Base-by-base conservation (phyloP, 35 echinoderm and acorn worm species). In the Heliocidaris erythrogramma region DNA sequence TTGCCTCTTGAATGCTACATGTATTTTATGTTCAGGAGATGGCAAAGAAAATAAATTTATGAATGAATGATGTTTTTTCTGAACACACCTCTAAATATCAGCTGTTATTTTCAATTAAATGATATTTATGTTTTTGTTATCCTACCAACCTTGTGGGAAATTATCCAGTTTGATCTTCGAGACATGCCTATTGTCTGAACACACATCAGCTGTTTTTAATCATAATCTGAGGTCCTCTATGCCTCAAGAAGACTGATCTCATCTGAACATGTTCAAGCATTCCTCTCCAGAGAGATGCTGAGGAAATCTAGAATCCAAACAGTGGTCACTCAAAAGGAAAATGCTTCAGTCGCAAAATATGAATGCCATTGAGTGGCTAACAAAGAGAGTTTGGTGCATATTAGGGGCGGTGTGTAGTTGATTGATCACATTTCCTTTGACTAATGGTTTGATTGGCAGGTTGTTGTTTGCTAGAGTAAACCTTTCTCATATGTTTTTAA, bases 331-430 rank as follows among this genome's bases (percentile, higher is more conserved):
- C 65, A 17, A n/a, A 78, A 78, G 65, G 65, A 78, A 78, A 78
- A n/a, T 78, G 27, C 65, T 78, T 78, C 65, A 78, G 24, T 17
- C 60, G 6, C 60, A 69, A 69, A 69, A 69, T 69, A 69, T 69
- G 21, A 69, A 69, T 18, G 5, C 14, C 65, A 27, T 78, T 78
- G 65, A 78, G 27, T 78, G 65, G 65, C 65, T 78, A 78, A 78
- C 65, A 78, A 78, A 78, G 65, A n/a, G 27, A 78, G n/a, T 78
- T 69, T n/a, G 27, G 65, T 78, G 18, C 21, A 78, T 78, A 78
- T 78, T 78, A 78, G 65, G 52, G 65, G 65, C 21, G 65, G 65
- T 78, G 65, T 78, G 65, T 78, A 78, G 65, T 78, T 78, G 65
- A 78, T 78, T 78, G 65, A 78, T 2, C 65, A 78, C n/a, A 78